phyloP scores from a whole-genome alignment of 2,888 invertebrate species.

The Tachina fera region DNA sequence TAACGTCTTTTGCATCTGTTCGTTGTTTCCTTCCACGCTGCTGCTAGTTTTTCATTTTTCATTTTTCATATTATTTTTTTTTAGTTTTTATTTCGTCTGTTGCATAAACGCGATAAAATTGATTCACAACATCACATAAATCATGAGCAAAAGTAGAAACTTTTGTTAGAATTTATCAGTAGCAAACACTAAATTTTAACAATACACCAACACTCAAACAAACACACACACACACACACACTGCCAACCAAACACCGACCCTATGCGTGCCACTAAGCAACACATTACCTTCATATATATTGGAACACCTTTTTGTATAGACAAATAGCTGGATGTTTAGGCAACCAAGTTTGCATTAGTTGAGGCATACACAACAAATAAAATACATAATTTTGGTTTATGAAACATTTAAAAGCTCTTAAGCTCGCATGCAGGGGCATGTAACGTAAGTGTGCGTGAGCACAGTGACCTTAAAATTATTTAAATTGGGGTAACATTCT shows the following conservation, averaged over 20 bases:
- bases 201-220: background rate
- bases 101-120: constrained; percentile 79
- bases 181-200: constrained; percentile 61
- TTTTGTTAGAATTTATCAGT: constrained; percentile 75
- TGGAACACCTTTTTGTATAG: background rate
- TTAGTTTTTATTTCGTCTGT: constrained; percentile 75
- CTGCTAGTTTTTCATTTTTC: background rate
- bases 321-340: background rate
- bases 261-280: constrained; percentile 1
- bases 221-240: background rate
- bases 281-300: background rate
- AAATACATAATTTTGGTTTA: constrained; percentile 56
- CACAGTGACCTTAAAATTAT: background rate
- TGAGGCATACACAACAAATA: constrained; percentile 35
- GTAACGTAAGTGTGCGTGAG: background rate
- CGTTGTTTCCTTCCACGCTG: background rate
- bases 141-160: constrained; percentile 76
- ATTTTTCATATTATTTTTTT: constrained; percentile 15
- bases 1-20: constrained; percentile 51
- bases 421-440: background rate
- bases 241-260: background rate
- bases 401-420: constrained; percentile 54
- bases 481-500: background rate
- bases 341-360: background rate
- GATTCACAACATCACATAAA: constrained; percentile 82